Conservation (phyloP, 2,888 invertebrate species). For the Nymphalis c-album region DNA sequence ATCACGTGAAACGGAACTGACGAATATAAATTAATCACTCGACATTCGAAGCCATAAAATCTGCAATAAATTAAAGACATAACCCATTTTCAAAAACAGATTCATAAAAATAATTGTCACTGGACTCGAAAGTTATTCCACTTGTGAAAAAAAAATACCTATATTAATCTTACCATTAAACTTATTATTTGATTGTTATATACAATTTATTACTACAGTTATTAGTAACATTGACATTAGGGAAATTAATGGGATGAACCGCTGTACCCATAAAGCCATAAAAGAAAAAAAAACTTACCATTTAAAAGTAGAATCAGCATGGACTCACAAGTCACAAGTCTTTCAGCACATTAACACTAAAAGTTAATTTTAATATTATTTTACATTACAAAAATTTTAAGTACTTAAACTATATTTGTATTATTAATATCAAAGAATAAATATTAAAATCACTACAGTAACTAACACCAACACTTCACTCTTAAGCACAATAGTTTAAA, state of each 20-base stretch:
- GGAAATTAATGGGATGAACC: too few relatives aligned
- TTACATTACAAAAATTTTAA: neutral
- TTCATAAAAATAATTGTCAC: neutral
- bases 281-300: neutral
- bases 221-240: too few relatives aligned
- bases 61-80: constrained; percentile 28
- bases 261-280: too few relatives aligned
- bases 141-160: neutral
- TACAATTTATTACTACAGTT: too few relatives aligned
- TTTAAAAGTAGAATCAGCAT: neutral
- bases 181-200: too few relatives aligned
- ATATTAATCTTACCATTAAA: too few relatives aligned
- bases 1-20: constrained; percentile 9
- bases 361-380: neutral
- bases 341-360: constrained; percentile 4
- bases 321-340: neutral
- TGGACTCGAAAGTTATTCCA: neutral
- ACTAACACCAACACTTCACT: constrained; percentile 24
- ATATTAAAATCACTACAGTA: constrained; percentile 20
- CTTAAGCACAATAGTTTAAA: constrained; percentile 23
- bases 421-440: neutral
- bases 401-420: neutral
- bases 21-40: constrained; percentile 31
- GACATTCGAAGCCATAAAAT: constrained; percentile 30
- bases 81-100: constrained; percentile 22